Evolutionary conservation across 64 coral and sea anemone genomes (phyloP).

Genomic region (Acropora tenuis): DNA sequence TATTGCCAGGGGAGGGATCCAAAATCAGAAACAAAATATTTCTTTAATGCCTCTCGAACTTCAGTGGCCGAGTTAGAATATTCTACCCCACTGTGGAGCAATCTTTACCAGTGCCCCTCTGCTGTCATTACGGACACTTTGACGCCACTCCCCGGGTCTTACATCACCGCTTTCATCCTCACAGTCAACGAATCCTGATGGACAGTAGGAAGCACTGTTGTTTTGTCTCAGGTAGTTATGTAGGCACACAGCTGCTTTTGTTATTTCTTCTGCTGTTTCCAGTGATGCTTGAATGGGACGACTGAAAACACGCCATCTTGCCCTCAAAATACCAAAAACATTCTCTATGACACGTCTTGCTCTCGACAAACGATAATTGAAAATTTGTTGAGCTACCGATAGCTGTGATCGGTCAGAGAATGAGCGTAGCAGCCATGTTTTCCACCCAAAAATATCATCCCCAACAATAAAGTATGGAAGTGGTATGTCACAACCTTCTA

Average conservation of each 20-base stretch:
- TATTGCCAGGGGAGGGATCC: constrained; percentile 30
- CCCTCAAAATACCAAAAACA: constrained; percentile 35
- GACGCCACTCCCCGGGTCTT: constrained; percentile 43
- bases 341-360: constrained; percentile 48
- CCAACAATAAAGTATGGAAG: constrained; percentile 53
- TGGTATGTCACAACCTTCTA: constrained; percentile 9
- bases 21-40: no score
- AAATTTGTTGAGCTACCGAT: constrained; percentile 16
- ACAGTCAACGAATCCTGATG: neutral
- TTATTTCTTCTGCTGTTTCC: constrained; percentile 43
- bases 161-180: constrained; percentile 24
- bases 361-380: constrained; percentile 46
- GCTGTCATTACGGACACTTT: no score
- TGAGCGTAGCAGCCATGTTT: constrained; percentile 11
- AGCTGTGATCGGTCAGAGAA: constrained; percentile 1
- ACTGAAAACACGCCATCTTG: constrained; percentile 32
- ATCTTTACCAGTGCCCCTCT: no score
- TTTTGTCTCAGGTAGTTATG: constrained; percentile 20
- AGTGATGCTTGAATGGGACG: constrained; percentile 13
- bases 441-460: constrained; percentile 55
- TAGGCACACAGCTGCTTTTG: constrained; percentile 54
- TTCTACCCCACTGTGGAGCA: no score
- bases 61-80: no score
- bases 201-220: neutral
- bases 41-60: no score